These are phyloP conservation scores for Pyrocephalus nanus DNA, from an alignment of 2,797 vertebrate genomes.

Conservation along the genomic window DNA sequence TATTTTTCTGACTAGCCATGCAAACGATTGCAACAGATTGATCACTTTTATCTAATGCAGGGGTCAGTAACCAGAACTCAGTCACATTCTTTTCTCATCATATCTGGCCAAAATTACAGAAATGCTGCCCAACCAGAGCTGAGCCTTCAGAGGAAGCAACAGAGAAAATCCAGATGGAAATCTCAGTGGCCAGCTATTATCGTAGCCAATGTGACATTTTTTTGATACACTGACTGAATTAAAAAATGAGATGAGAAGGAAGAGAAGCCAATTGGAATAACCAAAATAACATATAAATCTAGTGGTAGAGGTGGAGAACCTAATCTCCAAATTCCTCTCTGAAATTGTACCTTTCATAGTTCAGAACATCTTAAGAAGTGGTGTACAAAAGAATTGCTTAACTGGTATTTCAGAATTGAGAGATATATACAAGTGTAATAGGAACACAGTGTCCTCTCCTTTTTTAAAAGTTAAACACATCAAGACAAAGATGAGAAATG, in stretches of 20 bases:
- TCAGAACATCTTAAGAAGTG: background rate
- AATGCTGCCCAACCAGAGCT: background rate
- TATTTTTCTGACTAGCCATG: background rate
- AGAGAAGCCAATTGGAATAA: background rate
- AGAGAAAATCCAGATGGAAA: background rate
- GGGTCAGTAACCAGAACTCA: background rate
- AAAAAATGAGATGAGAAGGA: background rate
- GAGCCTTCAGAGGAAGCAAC: background rate
- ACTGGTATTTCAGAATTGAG: background rate
- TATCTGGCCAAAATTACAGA: background rate
- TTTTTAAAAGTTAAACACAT: background rate
- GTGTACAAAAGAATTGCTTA: background rate
- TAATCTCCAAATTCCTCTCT: background rate
- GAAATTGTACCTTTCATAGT: background rate
- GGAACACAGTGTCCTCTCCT: background rate
- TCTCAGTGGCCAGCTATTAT: background rate
- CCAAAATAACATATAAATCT: fast-evolving
- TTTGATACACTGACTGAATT: background rate
- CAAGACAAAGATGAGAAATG: background rate
- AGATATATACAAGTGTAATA: background rate
- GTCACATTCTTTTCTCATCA: background rate
- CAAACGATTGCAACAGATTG: background rate
- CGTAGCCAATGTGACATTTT: background rate
- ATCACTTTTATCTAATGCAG: background rate
- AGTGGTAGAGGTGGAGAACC: background rate